Evolutionary conservation across 2,888 invertebrate genomes (phyloP).

Genomic region (Chrysodeixis includens): DNA sequence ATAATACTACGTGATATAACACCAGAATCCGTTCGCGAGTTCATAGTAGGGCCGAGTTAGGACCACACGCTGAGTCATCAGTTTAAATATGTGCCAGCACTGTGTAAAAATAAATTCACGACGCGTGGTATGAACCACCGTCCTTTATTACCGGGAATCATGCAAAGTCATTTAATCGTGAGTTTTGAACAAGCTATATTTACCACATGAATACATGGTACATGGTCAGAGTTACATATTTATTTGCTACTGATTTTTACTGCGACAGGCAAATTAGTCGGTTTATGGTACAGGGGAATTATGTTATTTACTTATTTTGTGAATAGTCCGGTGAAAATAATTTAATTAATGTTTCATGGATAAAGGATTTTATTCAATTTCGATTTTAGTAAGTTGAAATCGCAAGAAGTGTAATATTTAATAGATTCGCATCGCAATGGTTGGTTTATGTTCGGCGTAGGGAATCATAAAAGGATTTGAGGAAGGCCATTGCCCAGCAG

Average conservation of each 20-base stretch:
- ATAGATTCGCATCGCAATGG: too few relatives aligned
- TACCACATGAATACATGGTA: slow-evolving; percentile 31
- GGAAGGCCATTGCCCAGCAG: too few relatives aligned
- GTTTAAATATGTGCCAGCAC: slow-evolving; percentile 60
- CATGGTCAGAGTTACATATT: slow-evolving; percentile 36
- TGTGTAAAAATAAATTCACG: slow-evolving; percentile 43
- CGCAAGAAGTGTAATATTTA: too few relatives aligned
- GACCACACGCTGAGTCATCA: slow-evolving; percentile 60
- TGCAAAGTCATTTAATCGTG: slow-evolving; percentile 61
- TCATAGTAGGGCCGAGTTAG: slow-evolving; percentile 33
- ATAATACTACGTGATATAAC: slow-evolving; percentile 13
- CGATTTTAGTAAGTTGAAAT: too few relatives aligned
- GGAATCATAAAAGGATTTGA: too few relatives aligned
- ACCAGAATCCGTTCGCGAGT: slow-evolving; percentile 20
- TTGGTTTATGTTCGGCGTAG: too few relatives aligned
- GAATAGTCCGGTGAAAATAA: too few relatives aligned
- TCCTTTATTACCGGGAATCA: slow-evolving; percentile 62
- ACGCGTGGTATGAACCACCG: slow-evolving; percentile 46
- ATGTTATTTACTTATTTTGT: background rate
- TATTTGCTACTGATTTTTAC: slow-evolving; percentile 12
- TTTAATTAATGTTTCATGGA: too few relatives aligned
- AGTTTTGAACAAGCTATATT: slow-evolving; percentile 55
- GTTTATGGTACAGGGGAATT: background rate
- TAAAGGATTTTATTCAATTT: too few relatives aligned
- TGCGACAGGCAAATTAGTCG: background rate